Evolutionary conservation across 2,113 vertebrate species (phyloP).

Genomic region (Cephalopterus ornatus): DNA sequence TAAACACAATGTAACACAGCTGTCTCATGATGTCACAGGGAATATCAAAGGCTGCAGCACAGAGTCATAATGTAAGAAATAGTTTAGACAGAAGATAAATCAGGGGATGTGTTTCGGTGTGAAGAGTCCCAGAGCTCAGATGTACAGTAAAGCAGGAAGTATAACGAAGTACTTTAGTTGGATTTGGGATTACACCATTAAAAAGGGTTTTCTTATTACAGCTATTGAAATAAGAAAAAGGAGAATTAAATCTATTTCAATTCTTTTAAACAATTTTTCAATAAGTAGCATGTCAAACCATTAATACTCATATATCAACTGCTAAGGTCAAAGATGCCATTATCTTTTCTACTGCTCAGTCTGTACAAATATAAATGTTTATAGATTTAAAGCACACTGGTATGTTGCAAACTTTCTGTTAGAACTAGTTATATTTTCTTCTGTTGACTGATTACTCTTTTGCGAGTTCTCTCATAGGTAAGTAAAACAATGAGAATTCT

Average conservation of each 20-base stretch:
- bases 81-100: slow-evolving; percentile 53
- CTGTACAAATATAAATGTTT: background rate
- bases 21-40: slow-evolving; percentile 64
- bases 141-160: slow-evolving; percentile 12
- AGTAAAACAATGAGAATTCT: background rate
- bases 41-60: slow-evolving; percentile 57
- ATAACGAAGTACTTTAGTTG: background rate
- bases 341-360: background rate
- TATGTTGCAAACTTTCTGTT: background rate
- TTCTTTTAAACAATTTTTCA: background rate
- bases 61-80: slow-evolving; percentile 15
- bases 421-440: background rate
- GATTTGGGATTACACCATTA: background rate
- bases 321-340: background rate
- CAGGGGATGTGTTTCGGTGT: background rate
- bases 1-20: slow-evolving; percentile 67
- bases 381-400: background rate
- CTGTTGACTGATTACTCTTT: background rate
- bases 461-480: background rate
- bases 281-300: background rate
- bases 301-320: background rate
- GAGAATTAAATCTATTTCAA: background rate
- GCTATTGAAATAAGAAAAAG: background rate
- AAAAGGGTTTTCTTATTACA: background rate
- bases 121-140: slow-evolving; percentile 39